These are phyloP conservation scores for Sebastiscus tertius DNA, from an alignment of 2,797 vertebrate genomes.

Conservation along the genomic window DNA sequence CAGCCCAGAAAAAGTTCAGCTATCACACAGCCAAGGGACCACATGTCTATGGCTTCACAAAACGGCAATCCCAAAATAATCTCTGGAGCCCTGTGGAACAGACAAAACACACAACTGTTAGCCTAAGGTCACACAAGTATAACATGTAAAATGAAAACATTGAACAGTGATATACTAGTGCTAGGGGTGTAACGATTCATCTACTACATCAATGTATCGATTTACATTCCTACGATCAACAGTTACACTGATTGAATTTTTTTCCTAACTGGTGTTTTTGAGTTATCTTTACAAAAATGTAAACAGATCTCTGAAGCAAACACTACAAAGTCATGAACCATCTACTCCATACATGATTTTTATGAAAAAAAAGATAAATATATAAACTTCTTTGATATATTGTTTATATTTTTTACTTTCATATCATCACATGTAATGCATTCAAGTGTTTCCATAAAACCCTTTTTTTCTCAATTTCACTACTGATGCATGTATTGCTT, in stretches of 20 bases:
- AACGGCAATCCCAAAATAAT: conserved; percentile 99
- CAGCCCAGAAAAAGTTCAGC: conserved; percentile 99
- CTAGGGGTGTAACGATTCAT: no score
- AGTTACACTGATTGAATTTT: no score
- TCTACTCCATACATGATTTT: background rate
- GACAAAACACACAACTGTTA: conserved; percentile 39
- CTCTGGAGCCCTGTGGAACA: conserved; percentile 94
- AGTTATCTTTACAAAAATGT: background rate
- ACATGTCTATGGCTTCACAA: conserved; percentile 99
- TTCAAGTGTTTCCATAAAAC: background rate
- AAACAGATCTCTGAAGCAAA: background rate
- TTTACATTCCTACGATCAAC: no score
- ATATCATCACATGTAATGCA: background rate
- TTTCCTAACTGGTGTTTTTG: background rate
- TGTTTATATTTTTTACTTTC: background rate
- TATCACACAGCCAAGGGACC: conserved; percentile 99
- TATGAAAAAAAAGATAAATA: background rate
- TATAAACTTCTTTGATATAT: background rate
- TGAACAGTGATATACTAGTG: background rate
- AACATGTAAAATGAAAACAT: background rate
- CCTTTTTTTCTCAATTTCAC: background rate
- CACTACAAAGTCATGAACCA: background rate
- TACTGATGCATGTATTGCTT: background rate
- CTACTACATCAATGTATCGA: no score
- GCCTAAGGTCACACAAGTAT: background rate